phyloP scores from a whole-genome alignment of 2,797 vertebrate species.

The Cynodonichthys magdalenae region DNA sequence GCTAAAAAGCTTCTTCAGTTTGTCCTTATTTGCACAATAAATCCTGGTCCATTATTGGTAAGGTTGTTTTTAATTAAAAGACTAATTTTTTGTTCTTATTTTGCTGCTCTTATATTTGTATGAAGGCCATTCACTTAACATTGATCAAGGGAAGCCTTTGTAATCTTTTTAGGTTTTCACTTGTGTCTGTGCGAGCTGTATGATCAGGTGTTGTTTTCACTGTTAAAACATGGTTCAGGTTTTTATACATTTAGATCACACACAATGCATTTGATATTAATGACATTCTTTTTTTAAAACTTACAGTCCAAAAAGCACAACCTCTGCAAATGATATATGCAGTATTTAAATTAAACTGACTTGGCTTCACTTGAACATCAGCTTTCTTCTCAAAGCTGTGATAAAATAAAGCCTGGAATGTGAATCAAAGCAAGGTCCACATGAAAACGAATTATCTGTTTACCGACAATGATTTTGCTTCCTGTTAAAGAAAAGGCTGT shows the following conservation, averaged over 20 bases:
- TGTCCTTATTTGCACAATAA: neutral
- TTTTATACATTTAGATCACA: too few species aligned
- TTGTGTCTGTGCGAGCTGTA: too few species aligned
- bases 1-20: too few species aligned
- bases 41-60: neutral
- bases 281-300: too few species aligned
- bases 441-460: constrained; percentile 7
- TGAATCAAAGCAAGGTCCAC: constrained; percentile 8
- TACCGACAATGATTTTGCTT: constrained; percentile 22
- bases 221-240: too few species aligned
- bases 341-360: neutral
- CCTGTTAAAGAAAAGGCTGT: constrained; percentile 15
- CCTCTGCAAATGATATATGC: neutral
- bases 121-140: too few species aligned
- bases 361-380: neutral
- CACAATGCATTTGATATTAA: too few species aligned
- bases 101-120: too few species aligned
- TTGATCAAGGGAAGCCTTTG: too few species aligned
- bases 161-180: too few species aligned
- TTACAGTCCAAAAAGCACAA: too few species aligned
- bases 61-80: neutral
- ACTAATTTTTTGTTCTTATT: neutral
- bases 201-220: too few species aligned
- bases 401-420: constrained; percentile 18
- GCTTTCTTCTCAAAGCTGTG: constrained; percentile 2